phyloP scores from a whole-genome alignment of 2,113 vertebrate genomes.

The Psittacula cyanocephala region DNA sequence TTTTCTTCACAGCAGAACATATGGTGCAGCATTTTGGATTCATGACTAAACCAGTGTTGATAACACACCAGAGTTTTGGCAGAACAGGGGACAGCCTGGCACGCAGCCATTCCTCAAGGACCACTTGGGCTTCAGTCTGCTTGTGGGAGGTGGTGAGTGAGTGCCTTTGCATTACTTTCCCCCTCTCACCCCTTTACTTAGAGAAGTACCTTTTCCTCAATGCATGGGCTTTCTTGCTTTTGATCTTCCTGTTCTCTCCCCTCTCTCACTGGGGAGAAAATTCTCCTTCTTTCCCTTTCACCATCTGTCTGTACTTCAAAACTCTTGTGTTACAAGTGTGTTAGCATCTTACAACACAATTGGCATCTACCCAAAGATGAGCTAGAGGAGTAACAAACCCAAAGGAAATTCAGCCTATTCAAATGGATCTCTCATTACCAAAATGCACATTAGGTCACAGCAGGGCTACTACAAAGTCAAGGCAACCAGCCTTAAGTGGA shows the following conservation, averaged over 20 bases:
- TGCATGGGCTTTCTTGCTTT: background rate
- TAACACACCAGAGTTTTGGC: background rate
- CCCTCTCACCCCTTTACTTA: background rate
- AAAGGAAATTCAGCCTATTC: background rate
- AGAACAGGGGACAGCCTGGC: background rate
- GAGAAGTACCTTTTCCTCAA: background rate
- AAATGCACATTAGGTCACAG: background rate
- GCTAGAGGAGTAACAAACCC: background rate
- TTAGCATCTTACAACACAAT: background rate
- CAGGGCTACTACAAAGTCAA: background rate
- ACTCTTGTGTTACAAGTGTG: background rate
- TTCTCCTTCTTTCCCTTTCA: background rate
- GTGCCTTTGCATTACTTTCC: background rate
- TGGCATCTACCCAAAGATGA: background rate
- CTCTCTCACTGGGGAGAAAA: rapidly evolving
- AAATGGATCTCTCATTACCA: background rate
- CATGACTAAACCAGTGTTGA: background rate
- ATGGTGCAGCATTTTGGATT: background rate
- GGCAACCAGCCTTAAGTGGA: background rate
- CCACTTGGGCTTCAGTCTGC: background rate
- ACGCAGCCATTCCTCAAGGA: background rate
- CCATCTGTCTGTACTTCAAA: background rate
- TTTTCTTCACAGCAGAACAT: background rate
- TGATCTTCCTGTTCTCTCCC: background rate
- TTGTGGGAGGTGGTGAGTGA: background rate